A percentile compares a stretch with the other conserved stretches of the same genome.
Conservation (phyloP, 2,888 invertebrate genomes). For the Amblyjoppa fuscipennis region DNA sequence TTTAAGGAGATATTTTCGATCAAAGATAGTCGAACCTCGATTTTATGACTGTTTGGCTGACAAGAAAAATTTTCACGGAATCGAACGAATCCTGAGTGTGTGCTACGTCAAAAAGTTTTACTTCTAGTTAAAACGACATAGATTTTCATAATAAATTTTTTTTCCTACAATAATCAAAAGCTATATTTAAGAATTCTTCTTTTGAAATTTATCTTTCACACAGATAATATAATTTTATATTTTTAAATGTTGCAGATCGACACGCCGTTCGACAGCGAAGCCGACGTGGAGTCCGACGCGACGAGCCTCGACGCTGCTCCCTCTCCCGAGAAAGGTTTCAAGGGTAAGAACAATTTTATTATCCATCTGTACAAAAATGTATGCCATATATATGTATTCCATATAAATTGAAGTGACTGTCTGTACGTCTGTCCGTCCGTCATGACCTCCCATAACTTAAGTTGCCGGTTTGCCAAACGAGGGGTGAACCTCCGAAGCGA, state of each 20-base stretch:
- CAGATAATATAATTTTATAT: too few species aligned
- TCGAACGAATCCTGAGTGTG: too few species aligned
- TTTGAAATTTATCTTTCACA: too few species aligned
- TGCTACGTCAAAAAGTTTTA: too few species aligned
- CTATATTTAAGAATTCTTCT: too few species aligned
- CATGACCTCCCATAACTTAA: background rate
- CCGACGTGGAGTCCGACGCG: constrained; percentile 79
- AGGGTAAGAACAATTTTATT: constrained; percentile 77
- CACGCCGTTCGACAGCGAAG: constrained; percentile 80
- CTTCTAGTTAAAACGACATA: background rate
- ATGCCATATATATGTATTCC: too few species aligned
- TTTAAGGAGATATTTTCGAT: too few species aligned
- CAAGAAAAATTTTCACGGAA: too few species aligned
- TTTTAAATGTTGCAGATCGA: constrained; percentile 79
- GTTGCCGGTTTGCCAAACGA: background rate
- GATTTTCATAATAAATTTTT: background rate
- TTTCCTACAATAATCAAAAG: background rate
- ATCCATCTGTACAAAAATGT: too few species aligned
- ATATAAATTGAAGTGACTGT: background rate
- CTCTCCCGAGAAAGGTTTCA: constrained; percentile 83
- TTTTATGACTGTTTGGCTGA: too few species aligned
- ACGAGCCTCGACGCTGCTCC: constrained; percentile 77
- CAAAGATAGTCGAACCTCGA: too few species aligned
- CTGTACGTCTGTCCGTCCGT: background rate
- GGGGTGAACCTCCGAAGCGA: background rate